Base-by-base conservation (phyloP, 2,888 invertebrate genomes). In the Acanthococcus lagerstroemiae region DNA sequence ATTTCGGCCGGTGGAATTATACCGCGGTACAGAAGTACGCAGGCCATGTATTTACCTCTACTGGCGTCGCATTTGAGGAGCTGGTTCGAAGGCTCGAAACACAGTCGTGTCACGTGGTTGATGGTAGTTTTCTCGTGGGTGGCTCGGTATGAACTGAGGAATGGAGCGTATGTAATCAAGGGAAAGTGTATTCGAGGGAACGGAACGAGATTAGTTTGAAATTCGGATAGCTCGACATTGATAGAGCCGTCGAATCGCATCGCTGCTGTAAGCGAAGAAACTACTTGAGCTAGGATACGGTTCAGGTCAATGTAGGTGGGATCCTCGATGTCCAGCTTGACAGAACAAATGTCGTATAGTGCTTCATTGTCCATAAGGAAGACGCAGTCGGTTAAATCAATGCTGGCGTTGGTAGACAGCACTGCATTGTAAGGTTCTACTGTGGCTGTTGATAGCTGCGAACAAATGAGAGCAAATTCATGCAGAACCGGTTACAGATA, bases 1-100 rank as follows among this genome's bases (percentile, higher is more conserved):
- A 93, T 90, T 74, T 93, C 93, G 74, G 88, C 87, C 0, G 89
- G 88, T 25, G 88, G 91, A 12, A 95, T 92, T 74, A 95, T 94
- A 0, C 95, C 95, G 9, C 90, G 82, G 75, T 90, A 90, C 67
- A 91, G 79, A 72, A 91, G 80, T 72, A 90, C 90, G 74, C 90
- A 90, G 30, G 90, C 90, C 90, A 94, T 93, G 78, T 92, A 94
- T 76, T 89, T 88, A 67, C 89, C 89, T 69, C 83, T 81, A 3
- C 87, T 52, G 19, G 63, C 30, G 17, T 63, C 63, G 7, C 63
- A 63, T 30, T 63, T 63, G 17, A 63, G 44, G 5, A 92, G 90
- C 80, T 92, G 92, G 77, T 90, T 89, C 71, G 85, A 82, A 0
- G 92, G 85, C 76, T 93, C 92, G 75, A 95, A 95, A 73, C 93